These are phyloP conservation scores for Rhynchonycteris naso DNA, from an alignment of 2,797 vertebrate species.

Conservation along the genomic window DNA sequence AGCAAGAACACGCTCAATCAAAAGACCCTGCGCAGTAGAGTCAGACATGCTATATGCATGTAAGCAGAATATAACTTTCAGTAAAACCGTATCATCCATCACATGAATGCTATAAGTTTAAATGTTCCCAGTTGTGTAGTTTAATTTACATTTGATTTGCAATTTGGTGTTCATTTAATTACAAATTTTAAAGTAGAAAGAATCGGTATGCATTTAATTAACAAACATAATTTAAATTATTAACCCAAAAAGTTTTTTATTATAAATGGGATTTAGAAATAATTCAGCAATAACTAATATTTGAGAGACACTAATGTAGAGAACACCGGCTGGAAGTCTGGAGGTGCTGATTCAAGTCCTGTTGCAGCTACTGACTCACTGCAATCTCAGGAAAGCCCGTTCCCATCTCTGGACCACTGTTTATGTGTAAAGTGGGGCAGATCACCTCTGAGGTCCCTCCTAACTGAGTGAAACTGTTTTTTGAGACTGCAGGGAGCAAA, in stretches of 20 bases:
- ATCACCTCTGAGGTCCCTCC: neutral
- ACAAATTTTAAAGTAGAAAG: conserved; percentile 16
- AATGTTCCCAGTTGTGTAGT: neutral
- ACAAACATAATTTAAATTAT: neutral
- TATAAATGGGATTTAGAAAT: conserved; percentile 1
- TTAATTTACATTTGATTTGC: conserved; percentile 4
- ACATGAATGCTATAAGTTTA: neutral
- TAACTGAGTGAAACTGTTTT: neutral
- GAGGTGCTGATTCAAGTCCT: neutral
- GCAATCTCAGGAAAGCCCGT: neutral
- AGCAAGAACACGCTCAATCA: neutral
- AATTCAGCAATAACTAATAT: neutral
- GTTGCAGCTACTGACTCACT: neutral
- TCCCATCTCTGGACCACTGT: neutral
- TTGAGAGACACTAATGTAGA: neutral
- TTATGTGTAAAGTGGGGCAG: neutral
- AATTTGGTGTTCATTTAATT: neutral
- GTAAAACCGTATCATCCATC: neutral
- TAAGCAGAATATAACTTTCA: neutral
- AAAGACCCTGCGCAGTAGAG: neutral
- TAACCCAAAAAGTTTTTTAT: neutral
- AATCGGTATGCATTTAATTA: neutral
- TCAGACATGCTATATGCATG: neutral
- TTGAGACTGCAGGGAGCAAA: neutral
- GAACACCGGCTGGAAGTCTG: neutral